A percentile compares a stretch with the other conserved stretches of the same genome.
phyloP scores from a whole-genome alignment of 2,888 invertebrate species.

The Limnephilus auricula region DNA sequence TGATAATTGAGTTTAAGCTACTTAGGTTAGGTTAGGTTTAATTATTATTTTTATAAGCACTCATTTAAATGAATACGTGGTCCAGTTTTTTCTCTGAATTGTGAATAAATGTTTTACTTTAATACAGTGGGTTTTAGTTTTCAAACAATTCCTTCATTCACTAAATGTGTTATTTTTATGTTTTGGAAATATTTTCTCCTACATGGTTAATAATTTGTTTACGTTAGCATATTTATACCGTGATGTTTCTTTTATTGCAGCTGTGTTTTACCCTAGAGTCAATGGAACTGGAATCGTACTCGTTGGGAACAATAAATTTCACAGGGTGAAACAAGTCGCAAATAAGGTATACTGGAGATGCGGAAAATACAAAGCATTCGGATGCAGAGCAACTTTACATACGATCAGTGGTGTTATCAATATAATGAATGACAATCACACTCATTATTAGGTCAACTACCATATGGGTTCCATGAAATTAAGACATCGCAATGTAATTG shows the following conservation, averaged over 20 bases:
- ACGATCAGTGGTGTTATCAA: background rate
- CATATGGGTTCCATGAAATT: background rate
- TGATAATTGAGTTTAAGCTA: background rate
- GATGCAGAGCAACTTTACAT: slow-evolving; percentile 19
- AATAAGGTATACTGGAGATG: slow-evolving; percentile 47
- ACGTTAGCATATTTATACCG: no score
- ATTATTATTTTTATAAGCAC: background rate
- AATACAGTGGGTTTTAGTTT: background rate
- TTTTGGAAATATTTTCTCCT: background rate
- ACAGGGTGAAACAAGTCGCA: slow-evolving; percentile 12
- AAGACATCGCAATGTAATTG: background rate
- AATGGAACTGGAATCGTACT: slow-evolving; percentile 8
- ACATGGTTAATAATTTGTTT: background rate
- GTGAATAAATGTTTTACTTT: background rate
- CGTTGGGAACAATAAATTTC: slow-evolving; percentile 28
- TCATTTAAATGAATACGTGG: background rate
- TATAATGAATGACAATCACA: background rate
- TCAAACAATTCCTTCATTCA: background rate
- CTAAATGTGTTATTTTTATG: background rate
- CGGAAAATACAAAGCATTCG: background rate
- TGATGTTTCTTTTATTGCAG: slow-evolving; percentile 40
- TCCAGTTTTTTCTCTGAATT: background rate
- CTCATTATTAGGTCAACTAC: background rate
- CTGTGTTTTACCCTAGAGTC: background rate
- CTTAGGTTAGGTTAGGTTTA: background rate